Base-by-base conservation (phyloP, 2,888 invertebrate genomes). In the Catocala nupta region DNA sequence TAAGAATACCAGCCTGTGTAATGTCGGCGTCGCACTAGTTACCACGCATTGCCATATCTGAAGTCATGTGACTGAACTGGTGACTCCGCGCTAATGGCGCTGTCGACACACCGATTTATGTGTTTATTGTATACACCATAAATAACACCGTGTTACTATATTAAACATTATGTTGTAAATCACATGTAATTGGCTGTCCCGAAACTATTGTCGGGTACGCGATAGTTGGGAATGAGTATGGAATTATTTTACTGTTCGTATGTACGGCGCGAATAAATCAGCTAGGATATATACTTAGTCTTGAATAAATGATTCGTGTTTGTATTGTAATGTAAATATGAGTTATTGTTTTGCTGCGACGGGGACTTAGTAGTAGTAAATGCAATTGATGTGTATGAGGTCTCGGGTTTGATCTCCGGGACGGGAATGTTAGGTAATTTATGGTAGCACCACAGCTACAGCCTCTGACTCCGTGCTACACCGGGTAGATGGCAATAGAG, bases 101-200 rank as follows among this genome's bases (percentile, higher is more conserved):
- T 83, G 87, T 84, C 88, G 78, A 75, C 74, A 68, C 55, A 49
- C 59, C 65, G 81, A 90, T 89, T 88, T 89, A 90, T 87, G 82
- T 80, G 77, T 85, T 83, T 82, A 80, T 83, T 77, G 75, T 77
- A 59, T 52, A 70, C 65, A 75, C 80, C 77, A 86, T 84, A 88
- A 88, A 87, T 86, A 86, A 82, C 81, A 75, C 75, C 71, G 75
- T 59, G 59, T 77, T 78, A 80, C 80, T 69, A 65, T 65, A 76
- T 63, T 64, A 75, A 77, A 78, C 65, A 72, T 68, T 72, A 63
- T 56, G 80, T 72, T 80, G 83, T 89, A 89, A 86, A 86, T 89
- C 88, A 86, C 68, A 80, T 74, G 80, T 87, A 86, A 87, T 87
- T 87, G 88, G 80, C 77, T 80, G 74, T 77, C 73, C 58, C 59